Evolutionary conservation across 2,797 vertebrate species (phyloP), one percentile per base, ranked within the genome.

Genomic region (Micropoecilia bifurca): DNA sequence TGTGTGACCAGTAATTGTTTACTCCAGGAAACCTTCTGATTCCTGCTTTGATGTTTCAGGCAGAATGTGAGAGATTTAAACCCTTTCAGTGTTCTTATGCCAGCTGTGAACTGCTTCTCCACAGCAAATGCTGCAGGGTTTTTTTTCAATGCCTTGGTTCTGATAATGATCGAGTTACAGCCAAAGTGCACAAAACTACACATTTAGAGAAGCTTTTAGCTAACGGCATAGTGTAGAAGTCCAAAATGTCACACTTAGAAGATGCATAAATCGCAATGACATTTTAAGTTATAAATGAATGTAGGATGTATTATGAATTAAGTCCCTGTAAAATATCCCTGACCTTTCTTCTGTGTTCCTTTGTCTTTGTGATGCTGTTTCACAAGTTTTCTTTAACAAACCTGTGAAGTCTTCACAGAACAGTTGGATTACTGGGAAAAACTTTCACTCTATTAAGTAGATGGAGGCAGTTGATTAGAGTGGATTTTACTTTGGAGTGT

Each of bases 21-120:
- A 82, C 78, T 79, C 68, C 74, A 80, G 68, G 45, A 68, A 81
- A 75, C 22, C 68, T 83, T 83, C 45, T 79, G 83, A 88, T 87
- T 87, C 77, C 89, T 85, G 85, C 88, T 80, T n/a, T 73, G 25
- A 48, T 78, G 79, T 86, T 78, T 80, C 76, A 88, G 78, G 76
- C 80, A 81, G 48, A 47, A 80, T 55, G 39, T n/a, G 77, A 30
- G 69, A 78, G 80, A 36, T 81, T 85, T 74, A 78, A 84, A 85
- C 78, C 77, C 81, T 82, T 73, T 74, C 30, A 9, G 46, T 57
- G 33, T 71, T 80, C 80, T 77, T 36, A 5, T 81, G 82, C 80
- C 63, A 63, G 69, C 48, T 79, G 57, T 5, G 3, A 57, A 75
- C 2, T 0, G 39, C 66, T 71, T 50, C 71, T 61, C 76, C 77